Conservation (phyloP, 2,797 vertebrate genomes). For the Nyctibius grandis region DNA sequence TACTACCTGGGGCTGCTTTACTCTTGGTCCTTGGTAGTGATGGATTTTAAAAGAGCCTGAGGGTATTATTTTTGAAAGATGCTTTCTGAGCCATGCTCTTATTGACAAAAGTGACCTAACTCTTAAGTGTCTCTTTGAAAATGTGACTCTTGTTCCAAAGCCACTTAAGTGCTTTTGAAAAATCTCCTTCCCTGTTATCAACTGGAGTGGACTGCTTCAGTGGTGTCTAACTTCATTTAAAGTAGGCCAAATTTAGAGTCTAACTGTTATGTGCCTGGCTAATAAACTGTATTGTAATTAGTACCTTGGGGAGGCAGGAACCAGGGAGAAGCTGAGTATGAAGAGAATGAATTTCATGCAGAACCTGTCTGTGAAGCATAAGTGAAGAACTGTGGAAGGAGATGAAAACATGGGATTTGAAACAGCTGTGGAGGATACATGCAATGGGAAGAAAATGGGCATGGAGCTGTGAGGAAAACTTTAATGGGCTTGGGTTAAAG, state of each 20-base stretch:
- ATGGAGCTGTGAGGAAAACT: neutral
- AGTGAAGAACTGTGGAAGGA: neutral
- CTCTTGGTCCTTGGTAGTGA: neutral
- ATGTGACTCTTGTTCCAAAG: neutral
- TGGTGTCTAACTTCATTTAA: neutral
- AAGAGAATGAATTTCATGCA: neutral
- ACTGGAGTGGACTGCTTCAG: neutral
- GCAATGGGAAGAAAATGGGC: neutral
- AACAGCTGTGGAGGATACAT: neutral
- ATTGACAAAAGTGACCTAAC: neutral
- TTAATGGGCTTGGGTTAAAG: neutral
- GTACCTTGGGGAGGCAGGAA: neutral
- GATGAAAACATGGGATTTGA: neutral
- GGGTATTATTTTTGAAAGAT: neutral
- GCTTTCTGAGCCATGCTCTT: neutral
- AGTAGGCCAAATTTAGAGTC: neutral
- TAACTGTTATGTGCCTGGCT: neutral
- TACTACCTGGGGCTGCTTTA: neutral
- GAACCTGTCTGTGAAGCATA: neutral
- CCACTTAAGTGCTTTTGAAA: neutral
- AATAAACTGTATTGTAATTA: conserved; percentile 37
- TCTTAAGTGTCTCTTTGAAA: conserved; percentile 5
- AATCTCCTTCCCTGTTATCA: neutral
- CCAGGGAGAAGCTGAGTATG: neutral
- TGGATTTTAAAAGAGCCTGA: conserved; percentile 7